These are phyloP conservation scores for Heliconius nattereri DNA, from an alignment of 1,140 invertebrate species.

Conservation along the genomic window DNA sequence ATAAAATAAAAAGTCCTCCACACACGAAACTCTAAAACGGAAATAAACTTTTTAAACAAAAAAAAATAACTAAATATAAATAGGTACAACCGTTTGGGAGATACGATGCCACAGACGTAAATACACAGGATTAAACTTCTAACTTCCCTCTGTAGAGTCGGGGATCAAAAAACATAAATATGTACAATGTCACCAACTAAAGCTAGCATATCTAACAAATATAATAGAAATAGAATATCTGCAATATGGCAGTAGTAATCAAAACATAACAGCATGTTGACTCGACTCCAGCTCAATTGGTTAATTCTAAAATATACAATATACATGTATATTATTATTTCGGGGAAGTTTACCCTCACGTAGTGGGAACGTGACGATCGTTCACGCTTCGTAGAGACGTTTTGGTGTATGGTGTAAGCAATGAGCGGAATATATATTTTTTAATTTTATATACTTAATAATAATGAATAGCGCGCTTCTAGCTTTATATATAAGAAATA, in stretches of 20 bases:
- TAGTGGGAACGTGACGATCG: constrained; percentile 56
- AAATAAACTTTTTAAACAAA: too few species aligned
- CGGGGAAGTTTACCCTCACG: constrained; percentile 47
- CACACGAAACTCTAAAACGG: too few species aligned
- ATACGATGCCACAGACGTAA: too few species aligned
- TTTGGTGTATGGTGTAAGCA: not conserved
- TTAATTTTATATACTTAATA: too few species aligned
- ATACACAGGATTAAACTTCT: too few species aligned
- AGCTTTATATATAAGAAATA: too few species aligned
- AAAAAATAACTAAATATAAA: too few species aligned
- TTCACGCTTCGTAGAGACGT: constrained; percentile 38
- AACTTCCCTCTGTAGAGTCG: not conserved
- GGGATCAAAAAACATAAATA: not conserved
- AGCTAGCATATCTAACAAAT: not conserved
- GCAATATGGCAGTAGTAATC: constrained; percentile 14
- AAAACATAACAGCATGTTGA: constrained; percentile 23
- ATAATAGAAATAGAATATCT: constrained; percentile 12
- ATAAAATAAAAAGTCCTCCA: too few species aligned
- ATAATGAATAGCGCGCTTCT: too few species aligned
- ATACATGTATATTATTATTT: constrained; percentile 56
- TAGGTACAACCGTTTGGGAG: too few species aligned
- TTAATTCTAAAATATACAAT: constrained; percentile 56
- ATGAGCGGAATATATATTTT: not conserved
- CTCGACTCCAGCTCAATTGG: constrained; percentile 23
- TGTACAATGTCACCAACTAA: not conserved